These are phyloP conservation scores for Malaclemys terrapin DNA, from an alignment of 2,113 vertebrate species.

Conservation along the genomic window DNA sequence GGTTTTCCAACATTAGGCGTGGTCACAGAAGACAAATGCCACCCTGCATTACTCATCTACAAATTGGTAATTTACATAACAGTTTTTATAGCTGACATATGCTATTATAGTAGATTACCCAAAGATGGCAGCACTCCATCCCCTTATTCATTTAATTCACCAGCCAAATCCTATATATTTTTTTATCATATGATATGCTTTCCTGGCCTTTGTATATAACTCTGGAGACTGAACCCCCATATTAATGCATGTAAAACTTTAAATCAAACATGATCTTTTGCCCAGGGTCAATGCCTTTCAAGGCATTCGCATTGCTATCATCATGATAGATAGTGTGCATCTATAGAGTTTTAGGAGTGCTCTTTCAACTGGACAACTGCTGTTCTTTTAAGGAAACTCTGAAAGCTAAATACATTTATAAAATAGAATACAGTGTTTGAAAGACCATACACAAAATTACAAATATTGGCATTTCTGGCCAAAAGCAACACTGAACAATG, in stretches of 20 bases:
- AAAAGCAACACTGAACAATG: constrained; percentile 32
- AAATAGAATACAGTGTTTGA: constrained; percentile 34
- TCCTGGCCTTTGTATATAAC: background rate
- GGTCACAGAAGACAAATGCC: constrained; percentile 15
- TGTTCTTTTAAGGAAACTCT: background rate
- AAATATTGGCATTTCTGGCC: constrained; percentile 26
- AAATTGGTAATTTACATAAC: constrained; percentile 31
- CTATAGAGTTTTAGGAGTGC: background rate
- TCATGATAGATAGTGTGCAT: background rate
- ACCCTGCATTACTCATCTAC: constrained; percentile 12
- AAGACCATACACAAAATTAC: constrained; percentile 6
- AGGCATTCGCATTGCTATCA: constrained; percentile 2
- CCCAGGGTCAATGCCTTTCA: background rate
- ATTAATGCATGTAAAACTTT: background rate
- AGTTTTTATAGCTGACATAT: background rate
- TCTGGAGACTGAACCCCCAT: background rate
- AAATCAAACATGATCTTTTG: background rate
- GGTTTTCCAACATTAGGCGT: constrained; percentile 18
- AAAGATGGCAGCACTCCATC: constrained; percentile 66
- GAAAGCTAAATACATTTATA: background rate
- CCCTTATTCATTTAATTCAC: constrained; percentile 3
- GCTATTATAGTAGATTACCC: background rate
- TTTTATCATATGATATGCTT: background rate
- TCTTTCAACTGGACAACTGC: background rate
- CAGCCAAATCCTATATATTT: background rate